Base-by-base conservation (phyloP, 2,797 vertebrate genomes). In the Siniperca obscura region DNA sequence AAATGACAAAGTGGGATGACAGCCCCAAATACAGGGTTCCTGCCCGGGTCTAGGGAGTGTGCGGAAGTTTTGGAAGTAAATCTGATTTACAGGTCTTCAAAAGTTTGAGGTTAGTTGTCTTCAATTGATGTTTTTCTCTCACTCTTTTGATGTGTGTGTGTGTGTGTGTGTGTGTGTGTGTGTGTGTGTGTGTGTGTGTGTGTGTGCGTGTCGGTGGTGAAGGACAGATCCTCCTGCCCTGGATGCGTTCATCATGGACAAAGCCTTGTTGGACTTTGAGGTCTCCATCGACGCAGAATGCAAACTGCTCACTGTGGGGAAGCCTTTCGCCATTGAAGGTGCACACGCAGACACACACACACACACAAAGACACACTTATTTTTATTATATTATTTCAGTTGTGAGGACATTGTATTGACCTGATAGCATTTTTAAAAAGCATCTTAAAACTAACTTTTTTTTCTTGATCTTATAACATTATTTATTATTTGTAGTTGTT, bases 161-260 rank as follows among this genome's bases (percentile, higher is more conserved):
- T 72, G 66, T 76, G 27, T 81, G 57, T 80, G 71, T 78, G 40
- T 88, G 46, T 78, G 81, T 85, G 30, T 81, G 36, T 70, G 71
- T 69, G 50, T 82, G 40, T n/a, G 22, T 76, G n/a, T 73, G 67
- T 76, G 30, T 81, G 62, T 81, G 72, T 78, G 42, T 87, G 48
- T 79, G 81, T 86, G 70, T 85, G 86, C 86, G 83, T 86, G 86
- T 91, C 81, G 90, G 90, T 90, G 92, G 83, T 94, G 89, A 94
- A 99, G 98, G 95, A 96, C 97, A 91, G 97, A 98, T 95, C 97
- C 97, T 87, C 97, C 97, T 90, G 94, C 95, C 90, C 95, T 99
- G 2, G 98, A 99, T 75, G 98, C 98, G 73, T 98, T 99, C 94
- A 98, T 99, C 93, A 99, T 99, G 98, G 98, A 99, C 93, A 99